Evolutionary conservation across 2,888 invertebrate species (phyloP).

Genomic region (Drosophila meridiana): DNA sequence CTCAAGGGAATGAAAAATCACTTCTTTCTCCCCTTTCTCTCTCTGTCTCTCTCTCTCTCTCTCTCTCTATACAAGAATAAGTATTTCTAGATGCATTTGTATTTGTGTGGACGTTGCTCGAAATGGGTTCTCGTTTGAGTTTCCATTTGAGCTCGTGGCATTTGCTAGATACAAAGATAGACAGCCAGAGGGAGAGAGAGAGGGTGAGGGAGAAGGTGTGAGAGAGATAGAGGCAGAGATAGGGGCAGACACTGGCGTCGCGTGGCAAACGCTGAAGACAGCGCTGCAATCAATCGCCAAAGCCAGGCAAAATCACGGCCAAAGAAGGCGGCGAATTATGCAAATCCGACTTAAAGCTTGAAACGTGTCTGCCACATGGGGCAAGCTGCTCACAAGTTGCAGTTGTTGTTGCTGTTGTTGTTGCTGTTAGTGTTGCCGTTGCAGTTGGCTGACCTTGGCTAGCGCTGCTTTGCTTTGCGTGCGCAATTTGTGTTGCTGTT

Average conservation of each 20-base stretch:
- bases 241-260: constrained; percentile 1
- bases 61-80: background rate
- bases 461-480: constrained; percentile 67
- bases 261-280: constrained; percentile 33
- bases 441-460: constrained; percentile 58
- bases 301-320: constrained; percentile 50
- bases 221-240: background rate
- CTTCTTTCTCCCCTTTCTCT: background rate
- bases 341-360: constrained; percentile 51
- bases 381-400: constrained; percentile 1
- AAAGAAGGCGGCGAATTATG: constrained; percentile 56
- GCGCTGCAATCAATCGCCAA: constrained; percentile 57
- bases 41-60: background rate
- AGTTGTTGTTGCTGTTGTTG: background rate
- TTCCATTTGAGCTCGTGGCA: constrained; percentile 6
- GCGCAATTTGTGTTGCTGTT: constrained; percentile 68
- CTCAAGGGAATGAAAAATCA: background rate
- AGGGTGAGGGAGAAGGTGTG: background rate
- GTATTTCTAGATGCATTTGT: background rate
- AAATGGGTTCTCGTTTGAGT: constrained; percentile 5
- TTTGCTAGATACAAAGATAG: constrained; percentile 13
- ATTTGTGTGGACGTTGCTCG: constrained; percentile 1
- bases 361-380: constrained; percentile 20
- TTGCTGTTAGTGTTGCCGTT: background rate
- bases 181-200: background rate